phyloP scores from a whole-genome alignment of 2,113 vertebrate genomes.

The Chitala chitala region DNA sequence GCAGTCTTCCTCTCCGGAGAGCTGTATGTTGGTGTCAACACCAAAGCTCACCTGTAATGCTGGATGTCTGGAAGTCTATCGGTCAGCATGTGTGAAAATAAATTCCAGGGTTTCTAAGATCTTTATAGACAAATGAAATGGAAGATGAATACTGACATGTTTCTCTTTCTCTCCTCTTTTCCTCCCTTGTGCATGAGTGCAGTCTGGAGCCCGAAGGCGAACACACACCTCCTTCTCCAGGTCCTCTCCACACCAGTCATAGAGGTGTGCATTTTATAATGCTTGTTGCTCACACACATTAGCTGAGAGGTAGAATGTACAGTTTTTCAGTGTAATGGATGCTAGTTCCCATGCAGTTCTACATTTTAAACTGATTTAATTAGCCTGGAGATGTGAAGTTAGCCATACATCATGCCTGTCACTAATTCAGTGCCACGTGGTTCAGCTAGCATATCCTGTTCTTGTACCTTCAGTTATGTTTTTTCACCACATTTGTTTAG shows the following conservation, averaged over 20 bases:
- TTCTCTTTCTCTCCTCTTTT: neutral
- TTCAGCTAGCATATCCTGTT: neutral
- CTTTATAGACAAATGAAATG: neutral
- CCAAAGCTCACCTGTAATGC: too few relatives aligned
- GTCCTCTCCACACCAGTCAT: neutral
- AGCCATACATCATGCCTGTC: neutral
- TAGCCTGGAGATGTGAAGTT: neutral
- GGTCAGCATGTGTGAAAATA: neutral
- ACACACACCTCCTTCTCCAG: slow-evolving; percentile 16
- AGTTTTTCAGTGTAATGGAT: neutral
- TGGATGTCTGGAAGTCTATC: neutral
- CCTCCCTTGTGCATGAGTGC: slow-evolving; percentile 22
- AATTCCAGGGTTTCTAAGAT: neutral
- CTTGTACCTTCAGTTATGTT: neutral
- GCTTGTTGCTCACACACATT: neutral
- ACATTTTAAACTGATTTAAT: too few relatives aligned
- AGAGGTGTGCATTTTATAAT: neutral
- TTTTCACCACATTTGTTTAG: slow-evolving; percentile 43
- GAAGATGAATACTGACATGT: neutral
- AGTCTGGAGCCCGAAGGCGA: slow-evolving; percentile 58
- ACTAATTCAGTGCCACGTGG: neutral
- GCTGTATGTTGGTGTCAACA: neutral
- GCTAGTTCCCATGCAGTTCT: too few relatives aligned
- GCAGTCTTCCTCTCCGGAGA: too few relatives aligned
- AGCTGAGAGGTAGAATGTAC: neutral